Evolutionary conservation across 1,140 invertebrate species (phyloP).

Genomic region (Scaptodrosophila lebanonensis): DNA sequence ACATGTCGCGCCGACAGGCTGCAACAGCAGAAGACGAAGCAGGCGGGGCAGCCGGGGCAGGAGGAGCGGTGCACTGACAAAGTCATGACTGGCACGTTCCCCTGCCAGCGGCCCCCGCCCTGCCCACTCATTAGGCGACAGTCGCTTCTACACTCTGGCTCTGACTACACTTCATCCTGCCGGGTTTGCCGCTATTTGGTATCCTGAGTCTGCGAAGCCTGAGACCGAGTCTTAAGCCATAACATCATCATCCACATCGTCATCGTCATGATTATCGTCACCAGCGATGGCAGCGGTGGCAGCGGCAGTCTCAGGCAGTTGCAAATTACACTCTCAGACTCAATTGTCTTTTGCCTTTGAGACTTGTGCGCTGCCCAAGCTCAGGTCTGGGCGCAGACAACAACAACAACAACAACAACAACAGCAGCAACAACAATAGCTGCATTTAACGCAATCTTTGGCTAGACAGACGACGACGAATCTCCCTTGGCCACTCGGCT

Average conservation of each 20-base stretch:
- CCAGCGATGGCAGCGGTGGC: conserved; percentile 12
- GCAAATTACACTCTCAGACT: conserved; percentile 72
- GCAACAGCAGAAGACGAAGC: conserved; percentile 10
- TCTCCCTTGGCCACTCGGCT: conserved; percentile 32
- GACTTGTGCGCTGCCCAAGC: conserved; percentile 39
- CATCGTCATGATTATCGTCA: conserved; percentile 13
- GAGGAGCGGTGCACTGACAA: too few relatives aligned
- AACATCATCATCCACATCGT: too few relatives aligned
- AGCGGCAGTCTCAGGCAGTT: conserved; percentile 70
- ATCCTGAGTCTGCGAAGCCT: conserved; percentile 3
- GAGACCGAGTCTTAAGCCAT: too few relatives aligned
- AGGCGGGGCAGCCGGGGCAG: conserved; percentile 26
- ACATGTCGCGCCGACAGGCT: conserved; percentile 43
- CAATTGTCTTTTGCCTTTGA: conserved; percentile 68
- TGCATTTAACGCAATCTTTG: conserved; percentile 70
- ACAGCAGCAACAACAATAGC: conserved; percentile 56
- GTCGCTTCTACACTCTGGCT: conserved; percentile 36
- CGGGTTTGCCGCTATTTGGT: conserved; percentile 32
- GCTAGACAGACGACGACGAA: conserved; percentile 49
- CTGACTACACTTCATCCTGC: conserved; percentile 49
- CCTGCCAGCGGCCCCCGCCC: conserved; percentile 6
- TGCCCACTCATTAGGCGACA: conserved; percentile 58
- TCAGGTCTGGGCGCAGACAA: conserved; percentile 1
- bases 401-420: conserved; percentile 31
- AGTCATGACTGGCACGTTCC: conserved; percentile 36